phyloP scores from a whole-genome alignment of 2,113 vertebrate species.

The Chelonoidis abingdonii region DNA sequence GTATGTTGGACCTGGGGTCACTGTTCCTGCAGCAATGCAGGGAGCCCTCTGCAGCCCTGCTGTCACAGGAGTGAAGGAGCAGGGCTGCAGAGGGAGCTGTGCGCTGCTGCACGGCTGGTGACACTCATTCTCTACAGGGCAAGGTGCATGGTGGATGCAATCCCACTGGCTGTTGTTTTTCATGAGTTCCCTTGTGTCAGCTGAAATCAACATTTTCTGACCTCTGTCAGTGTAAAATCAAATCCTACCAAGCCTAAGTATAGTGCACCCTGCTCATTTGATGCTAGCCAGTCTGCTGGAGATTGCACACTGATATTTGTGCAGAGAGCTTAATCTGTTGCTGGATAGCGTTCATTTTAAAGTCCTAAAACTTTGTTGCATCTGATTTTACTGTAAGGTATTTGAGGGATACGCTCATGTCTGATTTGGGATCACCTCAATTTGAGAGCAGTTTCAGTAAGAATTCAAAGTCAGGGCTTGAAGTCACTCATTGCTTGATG shows the following conservation, averaged over 20 bases:
- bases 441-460: neutral
- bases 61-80: neutral
- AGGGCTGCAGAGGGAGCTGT: neutral
- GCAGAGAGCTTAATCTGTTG: neutral
- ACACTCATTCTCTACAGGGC: neutral
- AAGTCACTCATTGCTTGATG: neutral
- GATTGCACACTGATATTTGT: neutral
- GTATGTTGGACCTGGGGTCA: neutral
- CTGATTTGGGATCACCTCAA: neutral
- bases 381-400: neutral
- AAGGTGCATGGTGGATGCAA: neutral
- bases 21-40: neutral
- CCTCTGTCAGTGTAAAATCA: neutral
- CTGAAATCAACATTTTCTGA: neutral
- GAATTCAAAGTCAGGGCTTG: rapidly evolving
- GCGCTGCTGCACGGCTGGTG: neutral
- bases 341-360: neutral
- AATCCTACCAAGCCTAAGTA: neutral
- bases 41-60: neutral
- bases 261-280: neutral
- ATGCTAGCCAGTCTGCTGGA: neutral
- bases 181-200: neutral
- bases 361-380: neutral
- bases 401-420: neutral
- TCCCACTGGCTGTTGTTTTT: neutral